Conservation (phyloP, 2,797 vertebrate genomes). For the Gallinago nigripennis region DNA sequence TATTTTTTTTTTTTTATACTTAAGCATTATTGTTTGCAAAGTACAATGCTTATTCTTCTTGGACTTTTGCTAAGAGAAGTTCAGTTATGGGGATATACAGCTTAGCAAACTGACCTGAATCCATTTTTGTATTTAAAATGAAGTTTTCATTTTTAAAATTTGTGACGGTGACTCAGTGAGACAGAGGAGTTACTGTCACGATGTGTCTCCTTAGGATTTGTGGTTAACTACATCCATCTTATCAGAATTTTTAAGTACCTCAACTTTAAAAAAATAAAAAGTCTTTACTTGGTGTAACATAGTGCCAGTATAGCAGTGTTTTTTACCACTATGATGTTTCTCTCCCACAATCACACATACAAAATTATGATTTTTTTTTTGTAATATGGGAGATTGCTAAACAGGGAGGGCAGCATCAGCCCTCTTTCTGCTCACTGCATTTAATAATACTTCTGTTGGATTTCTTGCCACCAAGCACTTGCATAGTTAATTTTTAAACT, state of each 20-base stretch:
- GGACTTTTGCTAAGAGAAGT: slow-evolving; percentile 31
- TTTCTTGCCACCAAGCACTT: slow-evolving; percentile 54
- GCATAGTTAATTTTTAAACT: slow-evolving; percentile 18
- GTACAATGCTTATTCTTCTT: background rate
- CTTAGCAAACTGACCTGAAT: slow-evolving; percentile 3
- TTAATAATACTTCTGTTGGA: slow-evolving; percentile 16
- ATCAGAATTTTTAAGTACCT: slow-evolving; percentile 24
- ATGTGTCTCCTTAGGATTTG: background rate
- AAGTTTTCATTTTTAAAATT: background rate
- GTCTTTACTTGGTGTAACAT: background rate
- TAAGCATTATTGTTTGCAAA: slow-evolving; percentile 34
- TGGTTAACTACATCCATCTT: background rate
- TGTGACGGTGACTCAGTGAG: background rate
- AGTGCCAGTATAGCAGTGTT: slow-evolving; percentile 40
- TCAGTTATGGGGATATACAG: slow-evolving; percentile 43
- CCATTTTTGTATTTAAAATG: slow-evolving; percentile 21
- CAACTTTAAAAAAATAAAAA: background rate
- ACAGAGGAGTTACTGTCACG: background rate
- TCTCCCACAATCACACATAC: background rate
- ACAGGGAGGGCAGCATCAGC: background rate
- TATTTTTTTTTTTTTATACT: background rate
- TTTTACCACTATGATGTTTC: slow-evolving; percentile 24
- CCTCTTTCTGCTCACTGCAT: background rate
- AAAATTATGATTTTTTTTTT: background rate
- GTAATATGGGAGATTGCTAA: background rate